Conservation (phyloP, 2,113 vertebrate species). For the Pica pica region DNA sequence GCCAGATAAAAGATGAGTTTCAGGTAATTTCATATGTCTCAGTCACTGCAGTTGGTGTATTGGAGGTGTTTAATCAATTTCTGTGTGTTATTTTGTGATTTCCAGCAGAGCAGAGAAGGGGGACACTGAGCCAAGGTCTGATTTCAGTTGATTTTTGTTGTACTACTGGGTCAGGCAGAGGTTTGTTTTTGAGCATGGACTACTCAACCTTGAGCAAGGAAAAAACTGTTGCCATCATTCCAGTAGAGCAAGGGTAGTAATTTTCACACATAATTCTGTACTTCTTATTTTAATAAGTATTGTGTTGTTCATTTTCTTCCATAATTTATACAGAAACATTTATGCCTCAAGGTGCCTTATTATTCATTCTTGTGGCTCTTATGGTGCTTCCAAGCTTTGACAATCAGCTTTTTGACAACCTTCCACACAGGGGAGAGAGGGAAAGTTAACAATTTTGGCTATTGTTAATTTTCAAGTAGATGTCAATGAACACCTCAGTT, state of each 20-base stretch:
- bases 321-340: slow-evolving; percentile 13
- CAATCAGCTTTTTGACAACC: not conserved
- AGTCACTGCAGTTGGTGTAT: not conserved
- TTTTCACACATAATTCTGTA: not conserved
- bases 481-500: not conserved
- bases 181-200: not conserved
- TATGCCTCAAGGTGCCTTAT: not conserved
- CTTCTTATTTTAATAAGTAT: not conserved
- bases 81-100: not conserved
- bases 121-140: not conserved
- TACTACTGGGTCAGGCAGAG: not conserved
- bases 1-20: slow-evolving; percentile 98
- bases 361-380: not conserved
- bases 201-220: not conserved
- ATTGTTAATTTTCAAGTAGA: not conserved
- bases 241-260: not conserved
- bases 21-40: slow-evolving; percentile 75
- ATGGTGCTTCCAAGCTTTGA: not conserved
- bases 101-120: not conserved
- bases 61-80: not conserved
- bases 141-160: not conserved
- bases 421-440: not conserved
- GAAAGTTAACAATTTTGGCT: not conserved
- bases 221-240: not conserved
- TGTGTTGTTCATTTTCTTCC: not conserved